Base-by-base conservation (phyloP, 2,797 vertebrate species). In the Aythya fuligula region DNA sequence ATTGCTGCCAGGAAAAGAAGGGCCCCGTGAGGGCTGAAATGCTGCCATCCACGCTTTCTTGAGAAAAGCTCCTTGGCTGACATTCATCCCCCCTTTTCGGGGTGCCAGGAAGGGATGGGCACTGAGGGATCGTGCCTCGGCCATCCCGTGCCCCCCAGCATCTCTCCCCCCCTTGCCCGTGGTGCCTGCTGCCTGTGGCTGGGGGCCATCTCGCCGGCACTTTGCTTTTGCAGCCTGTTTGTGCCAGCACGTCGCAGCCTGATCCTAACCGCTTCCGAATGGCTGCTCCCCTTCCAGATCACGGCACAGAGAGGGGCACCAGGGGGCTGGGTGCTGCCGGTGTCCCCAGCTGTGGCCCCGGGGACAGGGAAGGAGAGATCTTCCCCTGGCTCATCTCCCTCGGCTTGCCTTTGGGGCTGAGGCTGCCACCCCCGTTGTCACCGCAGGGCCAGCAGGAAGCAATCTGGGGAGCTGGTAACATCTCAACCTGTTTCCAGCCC, bases 1-100 rank as follows among this genome's bases (percentile, higher is more conserved):
- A 95, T 95, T 95, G 91, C 94, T 97, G 85, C 95, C 92, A 95
- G 95, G 89, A 89, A 96, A 94, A 81, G 94, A 94, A 95, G 89
- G 85, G 94, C 70, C 78, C 58, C 2, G 1, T 24, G 41, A 88
- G 77, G 58, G 61, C 82, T 93, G 86, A 94, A 97, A 83, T 92
- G 76, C 77, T 92, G 87, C 64, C 82, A 85, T 90, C 74, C 80
- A 72, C 62, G 51, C 65, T 96, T 89, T 92, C 86, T 87, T 57
- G 62, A 77, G 67, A 58, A 89, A 83, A 69, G 57, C 87, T 8
- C 43, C 28, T 85, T 86, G 64, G 20, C 22, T 4, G 56, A 62
- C 58, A 41, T 80, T 78, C 54, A 61, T 24, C 58, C 51, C 65
- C 53, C 62, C 54, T 13, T 89, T 91, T 92, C 1, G 7, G 77